Evolutionary conservation across 2,797 vertebrate genomes (phyloP), one percentile per base, ranked within the genome.

Genomic region (Crocodylus rhombifer): DNA sequence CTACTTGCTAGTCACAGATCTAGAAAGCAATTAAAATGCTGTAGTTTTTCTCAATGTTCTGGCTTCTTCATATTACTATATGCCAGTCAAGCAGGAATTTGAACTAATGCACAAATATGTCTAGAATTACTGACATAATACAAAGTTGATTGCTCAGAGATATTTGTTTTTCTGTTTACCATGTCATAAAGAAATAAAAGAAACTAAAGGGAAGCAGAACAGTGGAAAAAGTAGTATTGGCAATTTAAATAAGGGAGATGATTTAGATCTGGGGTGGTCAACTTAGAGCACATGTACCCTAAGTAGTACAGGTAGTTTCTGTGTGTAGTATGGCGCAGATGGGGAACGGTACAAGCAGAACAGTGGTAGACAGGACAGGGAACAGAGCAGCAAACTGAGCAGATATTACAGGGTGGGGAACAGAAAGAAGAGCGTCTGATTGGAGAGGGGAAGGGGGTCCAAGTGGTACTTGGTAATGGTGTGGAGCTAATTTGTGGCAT

Each of bases 51-150:
- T 26, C 55, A 11, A 60, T 26, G 28, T 85, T 55, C 67, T 36
- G 55, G 51, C 65, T 28, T 80, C 78, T 36, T 61, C 67, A 75
- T 85, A 36, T 60, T 84, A 58, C 82, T 67, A 20, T 55, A 74
- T 89, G 81, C 73, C 60, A 63, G 76, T 73, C 87, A 71, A 84
- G 73, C 6, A 67, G 28, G 17, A 67, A 67, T 67, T 67, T 18
- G 4, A 11, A 67, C n/a, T n/a, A 16, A 16, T 67, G n/a, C n/a
- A 67, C n/a, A 33, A 67, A 55, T 65, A 36, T 80, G 28, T 76
- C 65, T 80, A 67, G 88, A 84, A 84, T 82, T 80, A 80, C 26
- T 80, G 81, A 62, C 67, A 75, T 74, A 90, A 80, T 61, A 65
- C 14, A 79, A 67, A 60, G 64, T 61, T 64, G 82, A 84, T 80